Conservation (phyloP, 2,888 invertebrate species). For the Cryptocheilus praepositus region DNA sequence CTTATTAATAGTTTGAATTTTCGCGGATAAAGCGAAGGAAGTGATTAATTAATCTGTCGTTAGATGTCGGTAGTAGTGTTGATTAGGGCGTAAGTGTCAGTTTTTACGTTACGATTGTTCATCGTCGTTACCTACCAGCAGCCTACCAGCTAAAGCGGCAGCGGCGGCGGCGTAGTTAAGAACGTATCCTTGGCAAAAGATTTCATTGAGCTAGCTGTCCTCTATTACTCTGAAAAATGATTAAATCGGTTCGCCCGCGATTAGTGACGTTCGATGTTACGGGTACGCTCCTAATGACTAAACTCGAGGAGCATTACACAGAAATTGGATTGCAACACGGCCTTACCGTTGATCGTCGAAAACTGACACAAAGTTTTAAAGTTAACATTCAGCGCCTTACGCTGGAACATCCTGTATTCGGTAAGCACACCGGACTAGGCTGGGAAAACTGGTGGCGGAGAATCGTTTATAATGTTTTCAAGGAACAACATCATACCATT, state of each 20-base stretch:
- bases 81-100: neutral
- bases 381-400: conserved; percentile 81
- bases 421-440: conserved; percentile 80
- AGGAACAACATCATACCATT: conserved; percentile 74
- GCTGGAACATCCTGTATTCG: conserved; percentile 87
- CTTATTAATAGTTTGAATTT: too few species aligned
- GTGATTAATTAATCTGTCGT: too few species aligned
- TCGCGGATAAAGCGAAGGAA: too few species aligned
- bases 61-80: too few species aligned
- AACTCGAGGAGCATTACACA: conserved; percentile 79
- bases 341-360: conserved; percentile 77
- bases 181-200: neutral
- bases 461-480: conserved; percentile 82
- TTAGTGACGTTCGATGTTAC: conserved; percentile 93
- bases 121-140: too few species aligned
- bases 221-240: conserved; percentile 28
- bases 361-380: conserved; percentile 80
- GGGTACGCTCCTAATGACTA: conserved; percentile 82
- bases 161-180: neutral
- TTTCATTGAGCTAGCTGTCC: conserved; percentile 1
- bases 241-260: conserved; percentile 73
- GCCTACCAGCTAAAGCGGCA: too few species aligned
- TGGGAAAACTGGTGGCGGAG: conserved; percentile 91
- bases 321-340: conserved; percentile 84
- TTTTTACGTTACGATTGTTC: neutral